Base-by-base conservation (phyloP, 2,888 invertebrate species). In the Eilema caniola region DNA sequence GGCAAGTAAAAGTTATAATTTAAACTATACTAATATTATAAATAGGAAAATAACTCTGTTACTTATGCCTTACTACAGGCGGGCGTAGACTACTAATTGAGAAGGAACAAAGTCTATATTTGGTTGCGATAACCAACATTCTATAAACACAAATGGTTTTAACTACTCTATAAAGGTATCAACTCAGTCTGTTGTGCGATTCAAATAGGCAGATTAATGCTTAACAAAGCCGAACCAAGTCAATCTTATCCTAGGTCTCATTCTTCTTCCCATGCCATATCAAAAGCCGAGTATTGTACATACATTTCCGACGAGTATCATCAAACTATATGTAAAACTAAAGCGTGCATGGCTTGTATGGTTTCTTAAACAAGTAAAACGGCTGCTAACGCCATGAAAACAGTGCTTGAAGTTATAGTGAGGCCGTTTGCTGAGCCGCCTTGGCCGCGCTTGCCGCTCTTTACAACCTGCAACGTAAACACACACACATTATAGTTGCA, bases 361-460 rank as follows among this genome's bases (percentile, higher is more conserved):
- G 31, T 31, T 16, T 47, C 62, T 82, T 86, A 85, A 59, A 78
- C 53, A 25, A 86, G 31, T 25, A 84, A 31, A 4, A 70, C 60
- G 1, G 79, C 64, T 3, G 74, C 66, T 20, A 82, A 20, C 4
- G 80, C 83, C 24, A 85, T 74, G 7, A 85, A 2, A 0, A 88
- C 11, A 0, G 86, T 83, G 0, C 82, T 72, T 16, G 82, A 70
- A 24, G 85, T 80, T 25, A 84, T 57, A 20, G 75, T 78, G 4
- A 85, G 77, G 1, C 83, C 77, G 33, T 66, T 75, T 0, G 86
- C 83, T 0, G 84, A 72, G 0, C 47, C 76, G 0, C 77, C 75
- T 20, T 65, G 10, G 14, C 60, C 66, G 12, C 62, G n/a, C n/a
- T n/a, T 60, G 25, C 24, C 59, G 25, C 16, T 74, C 57, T 8